phyloP scores from a whole-genome alignment of 2,797 vertebrate species.

The Babyrousa celebensis region DNA sequence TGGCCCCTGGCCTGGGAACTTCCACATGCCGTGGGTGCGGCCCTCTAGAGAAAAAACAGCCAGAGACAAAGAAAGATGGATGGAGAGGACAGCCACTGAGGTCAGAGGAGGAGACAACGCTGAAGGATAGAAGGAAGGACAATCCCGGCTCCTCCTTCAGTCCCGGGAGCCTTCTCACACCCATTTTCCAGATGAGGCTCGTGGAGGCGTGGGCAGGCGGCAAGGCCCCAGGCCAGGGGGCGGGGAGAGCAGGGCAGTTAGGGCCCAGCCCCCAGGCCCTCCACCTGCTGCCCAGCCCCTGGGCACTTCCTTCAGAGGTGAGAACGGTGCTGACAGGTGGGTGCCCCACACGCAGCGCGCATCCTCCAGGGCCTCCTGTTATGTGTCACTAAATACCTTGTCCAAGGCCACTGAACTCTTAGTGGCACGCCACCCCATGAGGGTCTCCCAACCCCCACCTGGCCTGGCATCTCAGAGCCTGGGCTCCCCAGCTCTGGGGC shows the following conservation, averaged over 20 bases:
- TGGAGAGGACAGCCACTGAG: neutral
- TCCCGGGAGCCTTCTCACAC: too few relatives aligned
- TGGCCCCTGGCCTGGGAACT: too few relatives aligned
- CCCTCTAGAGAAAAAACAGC: too few relatives aligned
- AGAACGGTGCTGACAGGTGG: neutral
- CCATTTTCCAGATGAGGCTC: neutral
- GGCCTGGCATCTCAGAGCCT: neutral
- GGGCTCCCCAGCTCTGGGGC: neutral
- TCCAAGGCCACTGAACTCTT: neutral
- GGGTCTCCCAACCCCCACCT: neutral
- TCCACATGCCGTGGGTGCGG: too few relatives aligned
- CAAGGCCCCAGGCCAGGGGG: too few relatives aligned
- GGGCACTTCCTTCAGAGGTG: neutral
- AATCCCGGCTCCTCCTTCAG: neutral
- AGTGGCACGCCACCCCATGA: neutral
- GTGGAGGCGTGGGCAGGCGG: too few relatives aligned
- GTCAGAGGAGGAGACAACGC: neutral
- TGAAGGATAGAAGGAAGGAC: neutral
- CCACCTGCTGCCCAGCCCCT: neutral
- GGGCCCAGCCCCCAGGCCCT: neutral
- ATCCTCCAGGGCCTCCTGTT: neutral
- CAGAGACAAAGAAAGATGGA: neutral
- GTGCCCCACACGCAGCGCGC: too few relatives aligned
- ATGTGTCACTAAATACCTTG: neutral
- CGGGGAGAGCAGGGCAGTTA: too few relatives aligned